A percentile compares a stretch with the other conserved stretches of the same genome.
These are phyloP conservation scores for Herpailurus yagouaroundi DNA, from an alignment of 2,113 vertebrate genomes.

Conservation along the genomic window DNA sequence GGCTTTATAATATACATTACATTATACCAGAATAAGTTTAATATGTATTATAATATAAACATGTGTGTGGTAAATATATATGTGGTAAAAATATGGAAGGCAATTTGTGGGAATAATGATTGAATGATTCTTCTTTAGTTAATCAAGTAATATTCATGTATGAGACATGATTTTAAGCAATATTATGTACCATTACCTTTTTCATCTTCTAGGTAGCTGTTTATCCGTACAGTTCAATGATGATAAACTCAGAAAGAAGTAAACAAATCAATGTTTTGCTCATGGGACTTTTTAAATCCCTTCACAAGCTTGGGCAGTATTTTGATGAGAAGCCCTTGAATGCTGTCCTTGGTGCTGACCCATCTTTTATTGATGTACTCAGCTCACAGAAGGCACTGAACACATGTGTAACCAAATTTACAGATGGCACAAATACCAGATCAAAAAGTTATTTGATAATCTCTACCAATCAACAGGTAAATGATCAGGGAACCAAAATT, in stretches of 20 bases:
- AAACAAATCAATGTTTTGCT: slow-evolving; percentile 68
- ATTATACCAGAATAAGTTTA: neutral
- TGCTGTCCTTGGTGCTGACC: slow-evolving; percentile 5
- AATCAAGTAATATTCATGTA: neutral
- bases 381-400: neutral
- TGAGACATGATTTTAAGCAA: slow-evolving; percentile 47
- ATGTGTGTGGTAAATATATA: neutral
- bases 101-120: neutral
- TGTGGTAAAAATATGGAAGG: neutral
- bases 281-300: slow-evolving; percentile 40
- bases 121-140: neutral
- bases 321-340: neutral
- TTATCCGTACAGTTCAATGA: slow-evolving; percentile 73
- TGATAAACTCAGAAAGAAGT: slow-evolving; percentile 73
- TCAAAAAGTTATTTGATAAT: neutral
- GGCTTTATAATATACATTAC: neutral
- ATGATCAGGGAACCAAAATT: neutral
- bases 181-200: slow-evolving; percentile 61
- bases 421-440: neutral
- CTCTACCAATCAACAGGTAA: neutral
- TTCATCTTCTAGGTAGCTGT: slow-evolving; percentile 21
- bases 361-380: neutral
- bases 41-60: neutral
- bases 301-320: slow-evolving; percentile 22
- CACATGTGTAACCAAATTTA: neutral